These are phyloP conservation scores for Noctuana brunneofusca DNA, from an alignment of 2,888 invertebrate species.

Conservation along the genomic window DNA sequence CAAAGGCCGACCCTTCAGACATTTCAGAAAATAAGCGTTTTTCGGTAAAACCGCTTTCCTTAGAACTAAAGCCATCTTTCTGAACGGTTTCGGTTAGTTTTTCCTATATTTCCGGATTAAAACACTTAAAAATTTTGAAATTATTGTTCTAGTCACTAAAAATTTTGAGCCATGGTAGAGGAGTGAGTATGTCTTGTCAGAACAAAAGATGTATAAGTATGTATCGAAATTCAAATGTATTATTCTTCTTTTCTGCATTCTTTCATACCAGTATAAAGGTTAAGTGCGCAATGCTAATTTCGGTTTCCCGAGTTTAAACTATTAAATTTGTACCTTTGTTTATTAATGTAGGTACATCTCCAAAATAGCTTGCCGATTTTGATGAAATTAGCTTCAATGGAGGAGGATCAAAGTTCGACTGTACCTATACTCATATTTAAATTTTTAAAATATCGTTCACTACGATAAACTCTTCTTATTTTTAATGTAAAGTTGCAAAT, in stretches of 20 bases:
- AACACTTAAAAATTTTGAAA: conserved; percentile 51
- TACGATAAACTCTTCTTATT: too few relatives aligned
- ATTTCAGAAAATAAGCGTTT: conserved; percentile 65
- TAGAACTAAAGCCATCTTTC: conserved; percentile 68
- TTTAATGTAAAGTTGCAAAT: too few relatives aligned
- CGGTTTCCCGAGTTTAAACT: too few relatives aligned
- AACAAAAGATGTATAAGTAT: conserved; percentile 51
- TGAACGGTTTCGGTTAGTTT: conserved; percentile 38
- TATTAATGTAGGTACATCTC: too few relatives aligned
- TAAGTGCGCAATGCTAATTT: too few relatives aligned
- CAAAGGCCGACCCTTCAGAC: conserved; percentile 59
- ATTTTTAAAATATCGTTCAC: too few relatives aligned
- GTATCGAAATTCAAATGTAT: conserved; percentile 49
- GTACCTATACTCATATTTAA: too few relatives aligned
- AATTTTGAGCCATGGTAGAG: conserved; percentile 64
- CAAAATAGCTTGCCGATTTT: too few relatives aligned
- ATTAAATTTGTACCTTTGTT: too few relatives aligned
- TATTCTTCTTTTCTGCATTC: conserved; percentile 46
- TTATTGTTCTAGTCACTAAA: conserved; percentile 54
- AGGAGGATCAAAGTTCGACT: too few relatives aligned
- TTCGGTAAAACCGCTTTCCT: conserved; percentile 64
- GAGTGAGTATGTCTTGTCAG: conserved; percentile 49
- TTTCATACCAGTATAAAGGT: conserved; percentile 26
- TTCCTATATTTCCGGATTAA: conserved; percentile 35
- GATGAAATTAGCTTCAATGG: too few relatives aligned